A percentile compares a stretch with the other conserved stretches of the same genome.
Evolutionary conservation across 2,113 vertebrate genomes (phyloP).

Genomic region (Heloderma charlesbogerti): DNA sequence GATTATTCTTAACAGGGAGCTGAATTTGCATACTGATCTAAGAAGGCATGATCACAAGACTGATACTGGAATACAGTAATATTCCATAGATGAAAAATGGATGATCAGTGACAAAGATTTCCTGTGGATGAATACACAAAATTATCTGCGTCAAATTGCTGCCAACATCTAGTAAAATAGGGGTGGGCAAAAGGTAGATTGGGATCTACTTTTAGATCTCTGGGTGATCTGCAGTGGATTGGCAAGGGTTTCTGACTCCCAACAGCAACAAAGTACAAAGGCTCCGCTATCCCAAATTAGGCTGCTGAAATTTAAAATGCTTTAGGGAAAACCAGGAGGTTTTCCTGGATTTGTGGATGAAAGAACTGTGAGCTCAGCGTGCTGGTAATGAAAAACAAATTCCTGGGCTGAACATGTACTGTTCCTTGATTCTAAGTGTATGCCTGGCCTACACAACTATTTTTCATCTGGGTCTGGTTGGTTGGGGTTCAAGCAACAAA

Average conservation of each 20-base stretch:
- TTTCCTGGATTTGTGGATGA: not conserved
- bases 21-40: slow-evolving; percentile 25
- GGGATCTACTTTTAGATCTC: not conserved
- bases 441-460: not conserved
- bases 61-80: not conserved
- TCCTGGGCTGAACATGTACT: not conserved
- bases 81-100: slow-evolving; percentile 29
- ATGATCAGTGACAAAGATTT: slow-evolving; percentile 26
- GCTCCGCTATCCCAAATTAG: not conserved
- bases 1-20: accelerated
- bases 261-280: not conserved
- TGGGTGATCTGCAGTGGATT: not conserved
- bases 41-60: not conserved
- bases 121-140: slow-evolving; percentile 45
- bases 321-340: not conserved
- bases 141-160: slow-evolving; percentile 40
- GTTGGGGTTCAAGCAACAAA: not conserved
- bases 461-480: not conserved
- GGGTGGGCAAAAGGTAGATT: not conserved
- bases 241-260: not conserved
- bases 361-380: not conserved
- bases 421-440: not conserved
- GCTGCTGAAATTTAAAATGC: not conserved
- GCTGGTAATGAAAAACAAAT: not conserved
- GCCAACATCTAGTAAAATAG: not conserved